phyloP scores from a whole-genome alignment of 2,113 vertebrate genomes.

The Solenodon paradoxus region DNA sequence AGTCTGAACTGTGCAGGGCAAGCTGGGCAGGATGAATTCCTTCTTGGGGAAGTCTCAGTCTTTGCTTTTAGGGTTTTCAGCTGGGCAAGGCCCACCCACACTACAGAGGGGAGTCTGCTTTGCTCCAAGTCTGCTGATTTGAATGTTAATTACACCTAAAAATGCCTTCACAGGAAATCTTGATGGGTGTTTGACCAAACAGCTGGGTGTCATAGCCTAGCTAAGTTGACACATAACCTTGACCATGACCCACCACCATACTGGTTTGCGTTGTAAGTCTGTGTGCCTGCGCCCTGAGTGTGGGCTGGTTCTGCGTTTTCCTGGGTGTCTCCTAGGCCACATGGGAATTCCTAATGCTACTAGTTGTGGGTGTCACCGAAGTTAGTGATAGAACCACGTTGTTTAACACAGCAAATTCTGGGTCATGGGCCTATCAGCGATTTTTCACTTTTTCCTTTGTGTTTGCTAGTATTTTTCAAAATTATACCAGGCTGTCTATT shows the following conservation, averaged over 20 bases:
- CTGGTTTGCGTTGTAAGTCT: neutral
- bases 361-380: neutral
- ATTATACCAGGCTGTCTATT: neutral
- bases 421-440: neutral
- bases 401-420: neutral
- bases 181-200: neutral
- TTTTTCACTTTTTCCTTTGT: neutral
- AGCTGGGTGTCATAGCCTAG: neutral
- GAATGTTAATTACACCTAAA: neutral
- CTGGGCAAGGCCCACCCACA: neutral
- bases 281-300: neutral
- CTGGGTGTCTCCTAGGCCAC: too few species aligned
- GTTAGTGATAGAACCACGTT: neutral
- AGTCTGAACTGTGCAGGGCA: neutral
- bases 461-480: neutral
- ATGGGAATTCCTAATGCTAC: neutral
- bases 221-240: neutral
- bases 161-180: neutral
- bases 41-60: neutral
- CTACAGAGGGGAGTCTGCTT: neutral
- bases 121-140: neutral
- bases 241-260: rapidly evolving
- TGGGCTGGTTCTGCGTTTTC: neutral
- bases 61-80: neutral
- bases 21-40: neutral